A percentile compares a stretch with the other conserved stretches of the same genome.
Evolutionary conservation across 1,140 invertebrate genomes (phyloP).

Genomic region (Chymomyza costata): DNA sequence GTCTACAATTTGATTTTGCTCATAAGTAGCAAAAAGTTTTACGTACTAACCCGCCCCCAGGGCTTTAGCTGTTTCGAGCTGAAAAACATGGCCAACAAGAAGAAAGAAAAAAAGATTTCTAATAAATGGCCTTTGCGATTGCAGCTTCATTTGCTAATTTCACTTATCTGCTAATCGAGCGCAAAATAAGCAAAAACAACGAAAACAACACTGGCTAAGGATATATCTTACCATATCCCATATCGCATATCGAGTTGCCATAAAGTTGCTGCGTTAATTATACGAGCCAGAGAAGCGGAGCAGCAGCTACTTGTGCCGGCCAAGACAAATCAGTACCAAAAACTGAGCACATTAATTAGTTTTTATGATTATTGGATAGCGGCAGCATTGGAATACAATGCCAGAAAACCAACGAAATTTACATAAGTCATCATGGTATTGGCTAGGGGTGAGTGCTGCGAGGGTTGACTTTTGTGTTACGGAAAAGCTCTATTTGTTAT

Average conservation of each 20-base stretch:
- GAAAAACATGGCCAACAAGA: conserved; percentile 7
- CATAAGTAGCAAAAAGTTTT: conserved; percentile 56
- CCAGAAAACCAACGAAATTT: conserved; percentile 47
- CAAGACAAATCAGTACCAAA: too few species aligned
- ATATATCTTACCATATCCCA: conserved; percentile 16
- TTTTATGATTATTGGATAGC: conserved; percentile 74
- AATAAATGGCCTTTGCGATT: conserved; percentile 69
- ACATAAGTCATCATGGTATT: conserved; percentile 41
- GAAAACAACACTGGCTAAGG: conserved; percentile 11
- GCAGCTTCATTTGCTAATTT: conserved; percentile 72
- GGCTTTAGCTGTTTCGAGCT: conserved; percentile 12
- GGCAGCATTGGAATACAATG: conserved; percentile 63
- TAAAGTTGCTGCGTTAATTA: conserved; percentile 62
- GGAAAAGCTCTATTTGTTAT: too few species aligned
- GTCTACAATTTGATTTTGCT: conserved; percentile 60
- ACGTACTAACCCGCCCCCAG: conserved; percentile 5
- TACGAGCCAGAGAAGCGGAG: too few species aligned
- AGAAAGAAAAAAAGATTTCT: conserved; percentile 28
- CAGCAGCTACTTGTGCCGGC: too few species aligned
- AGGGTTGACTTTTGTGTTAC: too few species aligned
- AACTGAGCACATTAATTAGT: conserved; percentile 72
- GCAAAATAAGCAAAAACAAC: conserved; percentile 68
- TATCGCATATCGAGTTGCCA: conserved; percentile 46
- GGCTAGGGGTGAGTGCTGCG: background rate
- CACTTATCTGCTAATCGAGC: conserved; percentile 69